Conservation (phyloP, 2,888 invertebrate species). For the Pomacea canaliculata region DNA sequence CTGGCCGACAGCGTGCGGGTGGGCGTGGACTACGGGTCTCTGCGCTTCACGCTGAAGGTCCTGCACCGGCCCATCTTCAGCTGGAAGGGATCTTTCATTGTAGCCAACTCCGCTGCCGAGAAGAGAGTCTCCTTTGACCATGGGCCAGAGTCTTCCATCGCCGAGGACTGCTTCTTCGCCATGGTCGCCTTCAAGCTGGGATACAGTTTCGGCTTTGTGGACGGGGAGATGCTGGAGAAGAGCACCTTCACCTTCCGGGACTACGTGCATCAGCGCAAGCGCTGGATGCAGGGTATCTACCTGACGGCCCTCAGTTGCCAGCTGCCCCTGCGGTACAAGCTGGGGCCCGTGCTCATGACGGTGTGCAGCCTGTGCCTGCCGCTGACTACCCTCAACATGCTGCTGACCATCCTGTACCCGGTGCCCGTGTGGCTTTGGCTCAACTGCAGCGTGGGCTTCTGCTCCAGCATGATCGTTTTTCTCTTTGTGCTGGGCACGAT, state of each 20-base stretch:
- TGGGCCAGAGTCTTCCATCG: constrained; percentile 54
- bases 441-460: constrained; percentile 44
- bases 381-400: constrained; percentile 44
- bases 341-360: constrained; percentile 52
- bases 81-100: constrained; percentile 63
- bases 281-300: constrained; percentile 60
- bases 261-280: constrained; percentile 54
- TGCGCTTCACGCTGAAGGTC: constrained; percentile 50
- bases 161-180: constrained; percentile 59
- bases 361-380: constrained; percentile 53
- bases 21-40: constrained; percentile 58
- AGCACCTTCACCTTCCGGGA: constrained; percentile 58
- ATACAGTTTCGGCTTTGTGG: constrained; percentile 58
- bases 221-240: constrained; percentile 62
- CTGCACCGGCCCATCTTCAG: constrained; percentile 57
- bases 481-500: constrained; percentile 53
- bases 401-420: constrained; percentile 46
- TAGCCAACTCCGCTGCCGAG: constrained; percentile 56
- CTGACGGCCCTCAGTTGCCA: constrained; percentile 47
- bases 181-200: constrained; percentile 55
- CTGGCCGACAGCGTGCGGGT: constrained; percentile 57
- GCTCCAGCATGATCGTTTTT: constrained; percentile 49
- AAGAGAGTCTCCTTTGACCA: constrained; percentile 53
- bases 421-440: constrained; percentile 44
- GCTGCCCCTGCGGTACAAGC: constrained; percentile 49